Base-by-base conservation (phyloP, 2,888 invertebrate genomes). In the Apamea anceps region DNA sequence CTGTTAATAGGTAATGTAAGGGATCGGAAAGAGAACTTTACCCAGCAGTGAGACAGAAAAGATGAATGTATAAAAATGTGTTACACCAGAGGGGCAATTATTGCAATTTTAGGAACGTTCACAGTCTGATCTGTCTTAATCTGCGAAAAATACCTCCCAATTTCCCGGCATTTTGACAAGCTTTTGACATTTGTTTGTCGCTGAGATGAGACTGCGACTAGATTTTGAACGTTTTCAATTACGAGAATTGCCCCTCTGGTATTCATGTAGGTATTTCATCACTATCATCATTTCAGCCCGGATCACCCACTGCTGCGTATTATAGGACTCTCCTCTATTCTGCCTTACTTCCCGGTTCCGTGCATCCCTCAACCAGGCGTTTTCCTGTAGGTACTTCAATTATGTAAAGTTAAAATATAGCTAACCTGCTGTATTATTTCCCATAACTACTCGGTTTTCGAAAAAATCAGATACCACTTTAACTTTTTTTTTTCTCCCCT, bases 371-470 rank as follows among this genome's bases (percentile, higher is more conserved):
- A 21, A 8, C 21, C 54, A 54, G 21, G 54, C 4, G 4, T 57
- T 57, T 57, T 12, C 12, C 57, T 57, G 10, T 32, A 65, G 28
- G 28, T 28, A 28, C 28, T 48, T 70, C 21, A 32, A 70, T 70
- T 25, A 32, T 32, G 13, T 42, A 15, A 28, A 71, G 18, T 57
- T 21, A 25, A 75, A 57, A 60, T 32, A 66, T 63, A 25, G 5
- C 76, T 73, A 42, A 87, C 85, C 85, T 85, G 75, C 13, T 66
- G 15, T n/a, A 42, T 72, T 70, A 37, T 70, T 75, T 25, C 42
- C 77, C 7, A 25, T 18, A 2, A 60, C n/a, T 12, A 75, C 21
- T 51, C 63, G 42, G 12, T 80, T 78, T 28, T 74, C 6, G 21
- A 83, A 77, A 42, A 80, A 71, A 10, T 88, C 42, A 0, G 86